These are phyloP conservation scores for Heliconius congener DNA, from an alignment of 1,140 invertebrate species.

Conservation along the genomic window DNA sequence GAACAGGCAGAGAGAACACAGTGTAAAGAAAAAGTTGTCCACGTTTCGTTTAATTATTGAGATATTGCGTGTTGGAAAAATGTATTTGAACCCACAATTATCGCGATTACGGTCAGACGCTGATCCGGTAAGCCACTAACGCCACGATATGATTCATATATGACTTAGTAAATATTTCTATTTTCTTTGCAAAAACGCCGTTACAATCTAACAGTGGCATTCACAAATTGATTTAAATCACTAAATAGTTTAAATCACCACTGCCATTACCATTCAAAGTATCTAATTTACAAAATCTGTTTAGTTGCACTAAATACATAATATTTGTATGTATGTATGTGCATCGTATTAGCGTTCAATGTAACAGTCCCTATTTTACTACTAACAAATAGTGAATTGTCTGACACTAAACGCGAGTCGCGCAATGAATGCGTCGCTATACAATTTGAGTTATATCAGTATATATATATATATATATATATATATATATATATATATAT, in stretches of 20 bases:
- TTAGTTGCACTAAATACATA: not conserved
- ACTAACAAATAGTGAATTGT: not conserved
- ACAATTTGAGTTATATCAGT: not conserved
- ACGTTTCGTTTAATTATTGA: too few species aligned
- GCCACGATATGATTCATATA: too few species aligned
- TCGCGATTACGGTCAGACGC: too few species aligned
- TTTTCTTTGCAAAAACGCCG: too few species aligned
- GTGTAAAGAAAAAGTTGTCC: too few species aligned
- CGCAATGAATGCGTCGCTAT: not conserved
- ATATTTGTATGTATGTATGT: not conserved
- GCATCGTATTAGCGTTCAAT: not conserved
- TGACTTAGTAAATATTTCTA: too few species aligned
- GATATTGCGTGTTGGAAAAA: too few species aligned
- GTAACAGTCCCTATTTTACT: not conserved
- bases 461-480: not conserved
- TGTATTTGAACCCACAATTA: too few species aligned
- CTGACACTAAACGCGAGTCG: not conserved
- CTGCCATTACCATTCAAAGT: not conserved
- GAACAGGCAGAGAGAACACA: too few species aligned
- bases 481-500: too few species aligned
- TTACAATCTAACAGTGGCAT: not conserved
- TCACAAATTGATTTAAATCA: not conserved
- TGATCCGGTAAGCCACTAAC: too few species aligned
- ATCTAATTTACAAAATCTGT: not conserved
- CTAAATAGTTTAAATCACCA: not conserved